Conservation (phyloP, 1,140 invertebrate species). For the Drosophila obscura region DNA sequence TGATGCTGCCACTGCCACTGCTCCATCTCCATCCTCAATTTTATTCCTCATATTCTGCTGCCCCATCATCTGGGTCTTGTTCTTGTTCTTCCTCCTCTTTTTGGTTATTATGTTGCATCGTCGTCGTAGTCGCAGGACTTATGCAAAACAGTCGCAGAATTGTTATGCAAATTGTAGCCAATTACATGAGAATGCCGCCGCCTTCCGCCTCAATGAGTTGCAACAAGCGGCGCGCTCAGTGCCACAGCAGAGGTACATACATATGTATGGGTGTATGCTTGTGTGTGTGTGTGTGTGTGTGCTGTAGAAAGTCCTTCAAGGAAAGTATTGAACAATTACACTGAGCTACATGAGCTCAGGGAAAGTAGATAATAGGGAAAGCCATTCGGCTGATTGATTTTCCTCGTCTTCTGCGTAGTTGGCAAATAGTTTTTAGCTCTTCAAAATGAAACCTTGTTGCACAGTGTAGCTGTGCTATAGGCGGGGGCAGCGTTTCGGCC, state of each 20-base stretch:
- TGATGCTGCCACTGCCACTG: slow-evolving; percentile 6
- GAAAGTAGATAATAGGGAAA: not conserved
- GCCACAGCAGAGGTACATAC: not conserved
- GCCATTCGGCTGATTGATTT: slow-evolving; percentile 18
- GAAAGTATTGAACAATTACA: slow-evolving; percentile 68
- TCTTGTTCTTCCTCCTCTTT: not conserved
- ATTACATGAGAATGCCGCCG: slow-evolving; percentile 73
- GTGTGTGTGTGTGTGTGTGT: slow-evolving; percentile 9
- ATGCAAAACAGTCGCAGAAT: slow-evolving; percentile 82
- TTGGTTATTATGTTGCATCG: slow-evolving; percentile 74
- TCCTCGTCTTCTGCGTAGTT: too few relatives aligned
- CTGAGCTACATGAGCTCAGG: slow-evolving; percentile 37
- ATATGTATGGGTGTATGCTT: not conserved
- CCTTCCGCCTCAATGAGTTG: slow-evolving; percentile 27
- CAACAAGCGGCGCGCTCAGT: slow-evolving; percentile 19
- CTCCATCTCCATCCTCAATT: slow-evolving; percentile 7
- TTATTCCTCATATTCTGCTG: too few relatives aligned
- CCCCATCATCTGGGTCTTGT: not conserved
- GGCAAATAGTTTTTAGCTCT: too few relatives aligned
- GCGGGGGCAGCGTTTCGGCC: not conserved
- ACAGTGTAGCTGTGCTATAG: slow-evolving; percentile 6
- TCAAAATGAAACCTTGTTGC: too few relatives aligned
- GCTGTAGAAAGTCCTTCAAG: slow-evolving; percentile 12
- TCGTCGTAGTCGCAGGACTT: slow-evolving; percentile 56
- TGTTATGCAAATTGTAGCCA: slow-evolving; percentile 82